phyloP scores from a whole-genome alignment of 2,888 invertebrate species.

The Dioctria linearis region DNA sequence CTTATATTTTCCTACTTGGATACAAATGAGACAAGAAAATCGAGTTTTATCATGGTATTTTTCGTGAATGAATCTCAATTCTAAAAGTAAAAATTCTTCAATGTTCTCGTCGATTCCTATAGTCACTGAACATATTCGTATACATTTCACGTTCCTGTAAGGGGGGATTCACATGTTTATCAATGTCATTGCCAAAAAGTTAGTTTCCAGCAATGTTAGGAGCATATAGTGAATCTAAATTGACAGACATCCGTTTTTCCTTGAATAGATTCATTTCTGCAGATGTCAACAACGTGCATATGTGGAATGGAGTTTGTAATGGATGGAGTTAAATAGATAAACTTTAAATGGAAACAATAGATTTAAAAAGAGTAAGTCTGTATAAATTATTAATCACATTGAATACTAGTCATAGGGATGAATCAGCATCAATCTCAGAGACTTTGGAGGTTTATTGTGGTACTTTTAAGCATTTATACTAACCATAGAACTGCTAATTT shows the following conservation, averaged over 20 bases:
- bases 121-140: conserved; percentile 2
- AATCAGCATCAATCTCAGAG: too few relatives aligned
- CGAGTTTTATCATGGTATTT: conserved; percentile 1
- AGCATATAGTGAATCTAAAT: neutral
- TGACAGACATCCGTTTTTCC: conserved; percentile 9
- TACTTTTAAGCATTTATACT: too few relatives aligned
- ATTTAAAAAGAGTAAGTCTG: too few relatives aligned
- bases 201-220: conserved; percentile 15
- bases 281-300: conserved; percentile 4
- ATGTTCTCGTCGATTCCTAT: neutral
- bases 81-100: neutral
- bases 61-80: neutral
- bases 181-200: conserved; percentile 32
- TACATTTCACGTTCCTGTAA: conserved; percentile 10
- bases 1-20: conserved; percentile 2
- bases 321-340: too few relatives aligned
- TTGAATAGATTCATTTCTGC: conserved; percentile 7
- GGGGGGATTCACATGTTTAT: conserved; percentile 23
- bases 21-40: conserved; percentile 31
- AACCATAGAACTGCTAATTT: too few relatives aligned
- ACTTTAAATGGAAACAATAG: too few relatives aligned
- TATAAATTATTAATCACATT: too few relatives aligned
- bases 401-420: too few relatives aligned
- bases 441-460: too few relatives aligned
- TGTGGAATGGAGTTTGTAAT: too few relatives aligned